Evolutionary conservation across 2,113 vertebrate species (phyloP).

Genomic region (Microtus pennsylvanicus): DNA sequence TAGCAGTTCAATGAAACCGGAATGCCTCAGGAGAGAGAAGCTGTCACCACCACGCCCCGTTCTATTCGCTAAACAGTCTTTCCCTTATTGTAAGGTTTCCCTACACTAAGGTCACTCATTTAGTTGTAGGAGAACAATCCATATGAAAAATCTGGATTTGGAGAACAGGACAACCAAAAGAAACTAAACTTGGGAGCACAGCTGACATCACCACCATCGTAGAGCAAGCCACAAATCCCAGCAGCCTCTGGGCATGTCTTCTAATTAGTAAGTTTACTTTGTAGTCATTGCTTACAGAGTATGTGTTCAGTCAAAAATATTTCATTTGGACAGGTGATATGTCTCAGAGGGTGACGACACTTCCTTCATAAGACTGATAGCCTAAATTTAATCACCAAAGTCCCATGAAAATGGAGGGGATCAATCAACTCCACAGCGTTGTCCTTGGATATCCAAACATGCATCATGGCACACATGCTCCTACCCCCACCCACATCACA

Average conservation of each 20-base stretch:
- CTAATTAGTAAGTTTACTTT: constrained; percentile 39
- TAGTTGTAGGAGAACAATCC: constrained; percentile 60
- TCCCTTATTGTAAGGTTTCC: neutral
- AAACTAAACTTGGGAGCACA: neutral
- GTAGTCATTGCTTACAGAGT: constrained; percentile 33
- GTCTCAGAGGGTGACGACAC: neutral
- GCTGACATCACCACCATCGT: neutral
- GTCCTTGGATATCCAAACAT: neutral
- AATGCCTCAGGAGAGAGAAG: constrained; percentile 19
- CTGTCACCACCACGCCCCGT: neutral
- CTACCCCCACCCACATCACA: neutral
- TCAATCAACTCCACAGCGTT: neutral
- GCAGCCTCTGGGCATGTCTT: neutral
- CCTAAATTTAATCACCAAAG: neutral
- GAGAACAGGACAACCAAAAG: neutral
- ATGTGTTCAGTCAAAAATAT: neutral
- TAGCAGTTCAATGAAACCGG: constrained; percentile 6
- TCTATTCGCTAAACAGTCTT: constrained; percentile 40
- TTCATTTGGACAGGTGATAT: neutral
- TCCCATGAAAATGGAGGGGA: neutral
- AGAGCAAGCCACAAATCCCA: neutral
- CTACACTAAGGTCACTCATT: constrained; percentile 57
- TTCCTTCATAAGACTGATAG: neutral
- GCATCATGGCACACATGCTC: neutral
- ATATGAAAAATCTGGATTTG: constrained; percentile 38